These are phyloP conservation scores for Tinea trinotella DNA, from an alignment of 2,888 invertebrate genomes.

Conservation along the genomic window DNA sequence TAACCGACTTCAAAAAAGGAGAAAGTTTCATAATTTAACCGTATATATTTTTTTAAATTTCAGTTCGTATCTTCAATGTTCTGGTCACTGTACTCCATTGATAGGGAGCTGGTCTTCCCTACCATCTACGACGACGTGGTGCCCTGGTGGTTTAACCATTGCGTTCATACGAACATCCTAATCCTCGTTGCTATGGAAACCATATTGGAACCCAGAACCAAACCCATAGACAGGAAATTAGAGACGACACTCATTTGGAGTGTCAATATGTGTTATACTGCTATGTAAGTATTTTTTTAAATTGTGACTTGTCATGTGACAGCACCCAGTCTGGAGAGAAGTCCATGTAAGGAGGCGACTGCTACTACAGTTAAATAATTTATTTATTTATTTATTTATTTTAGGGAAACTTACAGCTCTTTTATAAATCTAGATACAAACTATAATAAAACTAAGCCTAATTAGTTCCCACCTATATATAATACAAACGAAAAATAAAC, in stretches of 20 bases:
- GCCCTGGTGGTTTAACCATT: constrained; percentile 74
- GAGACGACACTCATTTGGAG: constrained; percentile 36
- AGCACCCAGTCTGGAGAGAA: no score
- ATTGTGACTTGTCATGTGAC: no score
- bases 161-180: constrained; percentile 69
- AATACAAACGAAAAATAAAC: no score
- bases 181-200: constrained; percentile 61
- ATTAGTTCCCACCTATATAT: no score
- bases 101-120: constrained; percentile 73
- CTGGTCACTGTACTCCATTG: constrained; percentile 66
- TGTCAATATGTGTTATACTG: constrained; percentile 39
- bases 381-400: no score
- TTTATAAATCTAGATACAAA: no score
- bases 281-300: constrained; percentile 43
- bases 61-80: constrained; percentile 69
- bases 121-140: constrained; percentile 59
- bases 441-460: no score
- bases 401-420: no score
- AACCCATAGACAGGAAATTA: constrained; percentile 34
- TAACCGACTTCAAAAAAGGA: no score
- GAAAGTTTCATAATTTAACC: no score
- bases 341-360: no score
- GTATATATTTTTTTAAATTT: constrained; percentile 28
- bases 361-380: no score
- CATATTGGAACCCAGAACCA: constrained; percentile 42